phyloP scores from a whole-genome alignment of 2,797 vertebrate species.

The Phrynocephalus vlangalii region DNA sequence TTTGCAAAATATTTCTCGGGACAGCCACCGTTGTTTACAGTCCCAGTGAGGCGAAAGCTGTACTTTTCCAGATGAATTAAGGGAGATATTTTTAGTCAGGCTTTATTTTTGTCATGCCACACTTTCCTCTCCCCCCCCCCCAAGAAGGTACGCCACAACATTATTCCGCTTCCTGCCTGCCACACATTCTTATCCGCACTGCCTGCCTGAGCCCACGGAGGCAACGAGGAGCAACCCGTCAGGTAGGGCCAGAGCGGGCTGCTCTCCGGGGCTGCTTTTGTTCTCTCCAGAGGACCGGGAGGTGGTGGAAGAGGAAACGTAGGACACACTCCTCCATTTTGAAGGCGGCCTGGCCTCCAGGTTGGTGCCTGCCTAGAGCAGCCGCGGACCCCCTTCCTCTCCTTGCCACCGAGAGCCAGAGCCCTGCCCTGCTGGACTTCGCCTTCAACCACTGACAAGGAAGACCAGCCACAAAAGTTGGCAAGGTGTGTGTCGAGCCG shows the following conservation, averaged over 20 bases:
- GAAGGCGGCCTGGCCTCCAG: too few species aligned
- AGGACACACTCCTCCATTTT: too few species aligned
- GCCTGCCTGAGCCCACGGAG: neutral
- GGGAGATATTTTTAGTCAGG: neutral
- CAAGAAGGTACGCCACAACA: neutral
- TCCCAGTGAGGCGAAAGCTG: neutral
- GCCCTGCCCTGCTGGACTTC: neutral
- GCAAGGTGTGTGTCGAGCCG: too few species aligned
- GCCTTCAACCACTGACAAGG: neutral
- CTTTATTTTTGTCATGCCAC: rapidly evolving
- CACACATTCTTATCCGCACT: conserved; percentile 6
- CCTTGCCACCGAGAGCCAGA: too few species aligned
- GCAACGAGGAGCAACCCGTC: too few species aligned
- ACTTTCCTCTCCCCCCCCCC: neutral
- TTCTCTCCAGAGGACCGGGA: too few species aligned
- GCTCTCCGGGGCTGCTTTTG: too few species aligned
- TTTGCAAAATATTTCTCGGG: neutral
- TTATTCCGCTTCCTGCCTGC: conserved; percentile 8
- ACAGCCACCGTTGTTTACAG: neutral
- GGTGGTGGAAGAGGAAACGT: too few species aligned
- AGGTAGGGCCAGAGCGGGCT: too few species aligned
- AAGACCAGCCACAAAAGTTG: neutral
- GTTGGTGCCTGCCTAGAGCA: too few species aligned
- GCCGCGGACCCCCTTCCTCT: too few species aligned
- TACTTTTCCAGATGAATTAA: conserved; percentile 21